Evolutionary conservation across 2,888 invertebrate species (phyloP).

Genomic region (Andrena trimmerana): DNA sequence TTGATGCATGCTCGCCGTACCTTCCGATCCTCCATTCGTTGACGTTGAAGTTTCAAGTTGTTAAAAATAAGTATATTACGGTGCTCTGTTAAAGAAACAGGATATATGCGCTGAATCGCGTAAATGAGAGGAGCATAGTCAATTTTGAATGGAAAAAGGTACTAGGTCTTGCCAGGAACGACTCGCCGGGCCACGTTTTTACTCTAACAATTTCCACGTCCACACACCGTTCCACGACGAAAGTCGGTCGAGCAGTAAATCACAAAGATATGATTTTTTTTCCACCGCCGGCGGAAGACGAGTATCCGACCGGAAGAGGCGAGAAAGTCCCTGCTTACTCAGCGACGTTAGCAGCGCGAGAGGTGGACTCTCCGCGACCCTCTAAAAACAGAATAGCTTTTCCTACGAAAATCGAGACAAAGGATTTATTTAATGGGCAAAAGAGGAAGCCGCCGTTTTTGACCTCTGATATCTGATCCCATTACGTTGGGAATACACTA

Average conservation of each 20-base stretch:
- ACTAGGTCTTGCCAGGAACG: slow-evolving; percentile 55
- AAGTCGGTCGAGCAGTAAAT: slow-evolving; percentile 72
- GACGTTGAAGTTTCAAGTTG: not conserved
- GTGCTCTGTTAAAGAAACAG: slow-evolving; percentile 5
- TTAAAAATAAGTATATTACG: not conserved
- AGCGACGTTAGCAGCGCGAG: slow-evolving; percentile 58
- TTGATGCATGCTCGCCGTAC: slow-evolving; percentile 17
- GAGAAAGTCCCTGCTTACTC: slow-evolving; percentile 70
- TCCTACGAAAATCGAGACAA: slow-evolving; percentile 47
- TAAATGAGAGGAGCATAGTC: not conserved
- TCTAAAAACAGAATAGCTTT: slow-evolving; percentile 45
- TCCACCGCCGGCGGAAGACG: slow-evolving; percentile 63
- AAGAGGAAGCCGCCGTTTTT: slow-evolving; percentile 18
- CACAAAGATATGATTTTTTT: slow-evolving; percentile 74
- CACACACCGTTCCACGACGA: slow-evolving; percentile 45
- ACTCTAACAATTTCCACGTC: slow-evolving; percentile 53
- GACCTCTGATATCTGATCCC: not conserved
- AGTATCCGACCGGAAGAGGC: slow-evolving; percentile 72
- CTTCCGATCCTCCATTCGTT: slow-evolving; percentile 3
- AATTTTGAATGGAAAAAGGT: slow-evolving; percentile 57
- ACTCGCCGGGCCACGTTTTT: slow-evolving; percentile 43
- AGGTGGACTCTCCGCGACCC: slow-evolving; percentile 19
- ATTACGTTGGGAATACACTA: not conserved
- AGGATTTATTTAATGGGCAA: slow-evolving; percentile 36
- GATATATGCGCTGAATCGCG: not conserved